A percentile compares a stretch with the other conserved stretches of the same genome.
Evolutionary conservation across 2,113 vertebrate species (phyloP).

Genomic region (Nothobranchius furzeri): DNA sequence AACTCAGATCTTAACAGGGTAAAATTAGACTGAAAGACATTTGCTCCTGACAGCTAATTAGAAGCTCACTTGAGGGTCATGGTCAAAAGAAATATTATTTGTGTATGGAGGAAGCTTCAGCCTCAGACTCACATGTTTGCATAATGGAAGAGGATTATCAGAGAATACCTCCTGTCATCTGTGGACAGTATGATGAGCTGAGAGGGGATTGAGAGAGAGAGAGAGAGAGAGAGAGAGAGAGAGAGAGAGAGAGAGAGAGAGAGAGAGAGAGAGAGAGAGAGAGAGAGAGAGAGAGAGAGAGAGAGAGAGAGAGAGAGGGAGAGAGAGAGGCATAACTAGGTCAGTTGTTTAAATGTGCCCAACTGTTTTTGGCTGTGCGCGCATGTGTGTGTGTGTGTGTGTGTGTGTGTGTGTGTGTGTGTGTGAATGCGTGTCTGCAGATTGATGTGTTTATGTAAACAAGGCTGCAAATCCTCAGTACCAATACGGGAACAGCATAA

Average conservation of each 20-base stretch:
- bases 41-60: slow-evolving; percentile 63
- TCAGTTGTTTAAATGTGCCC: slow-evolving; percentile 69
- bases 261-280: slow-evolving; percentile 16
- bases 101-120: slow-evolving; percentile 42
- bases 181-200: slow-evolving; percentile 60
- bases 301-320: slow-evolving; percentile 3
- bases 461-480: slow-evolving; percentile 1
- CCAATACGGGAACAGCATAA: background rate
- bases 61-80: slow-evolving; percentile 62
- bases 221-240: background rate
- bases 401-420: slow-evolving; percentile 11
- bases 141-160: slow-evolving; percentile 70
- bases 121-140: slow-evolving; percentile 52
- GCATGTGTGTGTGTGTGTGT: slow-evolving; percentile 3
- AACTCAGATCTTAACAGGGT: slow-evolving; percentile 25
- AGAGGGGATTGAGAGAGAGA: slow-evolving; percentile 66
- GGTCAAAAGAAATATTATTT: slow-evolving; percentile 67
- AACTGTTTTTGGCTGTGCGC: slow-evolving; percentile 52
- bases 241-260: slow-evolving; percentile 65
- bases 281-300: slow-evolving; percentile 58
- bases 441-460: slow-evolving; percentile 44
- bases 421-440: no score
- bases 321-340: slow-evolving; percentile 72
- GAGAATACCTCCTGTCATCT: slow-evolving; percentile 77
- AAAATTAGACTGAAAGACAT: slow-evolving; percentile 51